Evolutionary conservation across 2,797 vertebrate species (phyloP).

Genomic region (Pangasius macronema): DNA sequence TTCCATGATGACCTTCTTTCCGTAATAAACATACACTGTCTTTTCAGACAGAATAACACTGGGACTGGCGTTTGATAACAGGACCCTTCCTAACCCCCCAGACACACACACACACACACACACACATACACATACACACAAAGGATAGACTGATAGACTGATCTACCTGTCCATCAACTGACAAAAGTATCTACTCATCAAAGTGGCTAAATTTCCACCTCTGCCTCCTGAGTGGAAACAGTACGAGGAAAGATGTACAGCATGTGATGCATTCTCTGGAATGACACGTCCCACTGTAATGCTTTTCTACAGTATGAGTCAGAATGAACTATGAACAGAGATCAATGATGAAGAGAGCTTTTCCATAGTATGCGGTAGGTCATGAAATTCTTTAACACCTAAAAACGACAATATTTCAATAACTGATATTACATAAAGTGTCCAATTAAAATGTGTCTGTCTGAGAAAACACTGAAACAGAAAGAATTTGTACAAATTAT

Average conservation of each 20-base stretch:
- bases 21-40: not conserved
- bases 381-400: not conserved
- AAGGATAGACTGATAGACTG: not conserved
- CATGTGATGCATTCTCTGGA: conserved; percentile 1
- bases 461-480: not conserved
- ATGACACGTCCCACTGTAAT: conserved; percentile 1
- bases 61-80: not conserved
- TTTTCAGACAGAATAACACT: not conserved
- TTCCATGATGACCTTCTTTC: not conserved
- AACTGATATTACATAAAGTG: not conserved
- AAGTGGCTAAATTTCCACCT: conserved; percentile 29
- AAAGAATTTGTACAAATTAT: not conserved
- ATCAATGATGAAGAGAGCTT: not conserved
- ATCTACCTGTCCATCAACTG: conserved; percentile 55
- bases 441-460: not conserved
- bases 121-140: not conserved
- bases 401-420: not conserved
- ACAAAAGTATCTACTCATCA: conserved; percentile 65
- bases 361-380: not conserved
- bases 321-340: not conserved
- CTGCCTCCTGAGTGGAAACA: conserved; percentile 1
- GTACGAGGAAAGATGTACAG: not conserved
- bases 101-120: not conserved
- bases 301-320: not conserved
- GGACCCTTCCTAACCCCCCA: not conserved